phyloP scores from a whole-genome alignment of 1,140 invertebrate genomes.

The Drosophila ambigua region DNA sequence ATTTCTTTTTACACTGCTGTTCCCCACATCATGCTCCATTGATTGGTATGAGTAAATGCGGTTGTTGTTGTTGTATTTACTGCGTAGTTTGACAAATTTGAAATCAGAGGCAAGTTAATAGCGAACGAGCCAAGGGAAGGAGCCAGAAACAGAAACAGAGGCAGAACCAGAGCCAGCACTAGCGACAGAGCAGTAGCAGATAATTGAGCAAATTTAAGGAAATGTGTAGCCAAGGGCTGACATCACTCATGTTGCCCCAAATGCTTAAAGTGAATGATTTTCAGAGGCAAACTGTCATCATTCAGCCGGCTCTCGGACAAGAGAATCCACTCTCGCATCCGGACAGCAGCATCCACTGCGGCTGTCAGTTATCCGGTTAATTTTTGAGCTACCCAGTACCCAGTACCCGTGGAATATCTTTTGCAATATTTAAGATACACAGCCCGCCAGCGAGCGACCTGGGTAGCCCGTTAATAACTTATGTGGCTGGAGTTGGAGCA shows the following conservation, averaged over 20 bases:
- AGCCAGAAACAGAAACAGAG: too few species aligned
- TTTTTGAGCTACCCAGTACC: conserved; percentile 9
- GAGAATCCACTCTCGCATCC: neutral
- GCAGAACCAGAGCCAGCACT: too few species aligned
- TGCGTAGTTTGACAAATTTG: conserved; percentile 66
- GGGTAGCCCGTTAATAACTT: conserved; percentile 55
- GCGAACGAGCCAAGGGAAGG: neutral
- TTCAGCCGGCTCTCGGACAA: conserved; percentile 1
- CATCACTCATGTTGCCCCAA: conserved; percentile 32
- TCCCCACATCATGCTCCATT: conserved; percentile 5
- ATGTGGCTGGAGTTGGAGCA: conserved; percentile 30
- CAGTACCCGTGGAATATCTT: neutral
- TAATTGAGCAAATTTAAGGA: conserved; percentile 41
- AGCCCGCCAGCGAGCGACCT: conserved; percentile 7
- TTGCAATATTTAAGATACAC: conserved; percentile 22
- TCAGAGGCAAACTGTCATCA: conserved; percentile 3
- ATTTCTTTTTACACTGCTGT: neutral
- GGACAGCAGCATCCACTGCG: conserved; percentile 24
- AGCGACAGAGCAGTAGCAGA: neutral
- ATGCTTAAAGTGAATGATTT: conserved; percentile 18
- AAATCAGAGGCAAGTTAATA: conserved; percentile 48
- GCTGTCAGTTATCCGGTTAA: conserved; percentile 41
- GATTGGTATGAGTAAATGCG: conserved; percentile 25
- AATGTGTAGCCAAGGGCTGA: conserved; percentile 34
- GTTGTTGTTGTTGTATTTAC: conserved; percentile 34